Evolutionary conservation across 1,140 invertebrate species (phyloP), one percentile per base, ranked within the genome.

Genomic region (Hylaeus anthracinus): DNA sequence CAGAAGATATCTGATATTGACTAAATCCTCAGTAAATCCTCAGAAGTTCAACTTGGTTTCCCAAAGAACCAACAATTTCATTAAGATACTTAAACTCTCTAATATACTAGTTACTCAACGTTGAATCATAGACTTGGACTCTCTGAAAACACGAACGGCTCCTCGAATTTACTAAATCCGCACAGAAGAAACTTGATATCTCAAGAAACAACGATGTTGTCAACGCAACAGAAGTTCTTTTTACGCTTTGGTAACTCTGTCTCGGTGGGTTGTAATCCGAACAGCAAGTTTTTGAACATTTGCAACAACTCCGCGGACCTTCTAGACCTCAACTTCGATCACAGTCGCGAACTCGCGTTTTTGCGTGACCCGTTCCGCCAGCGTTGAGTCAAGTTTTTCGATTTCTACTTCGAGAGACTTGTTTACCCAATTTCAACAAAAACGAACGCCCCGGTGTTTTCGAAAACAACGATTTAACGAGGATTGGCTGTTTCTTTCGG

Each of bases 211-310:
- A 9, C 51, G 9, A 51, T 9, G 51, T 9, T 51, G 51, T 51
- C 10, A 51, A 10, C 6, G 51, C 9, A 51, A 51, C 51, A 15
- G 12, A 64, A 64, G 39, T 43, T 64, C 5, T 14, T 10, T 14
- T 5, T 41, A 43, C 39, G 14, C 14, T 39, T 39, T 12, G 39
- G 61, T 43, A 64, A 43, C 37, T 15, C 39, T 39, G 12, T 39
- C 5, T 1, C 4, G 37, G 61, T 5, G 1, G 12, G 3, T 26
- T 48, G 8, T 3, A 26, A 48, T 2, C n/a, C n/a, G n/a, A 12
- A 48, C 39, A 53, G 48, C 66, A 12, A 53, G n/a, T 69, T 53
- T 69, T 53, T 43, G 39, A 64, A 64, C 41, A 64, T 64, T 64
- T 39, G 39, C 61, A 14, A 64, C 39, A 5, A 39, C 39, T 14